Conservation (phyloP, 2,888 invertebrate genomes). For the Caenorhabditis virilis region DNA sequence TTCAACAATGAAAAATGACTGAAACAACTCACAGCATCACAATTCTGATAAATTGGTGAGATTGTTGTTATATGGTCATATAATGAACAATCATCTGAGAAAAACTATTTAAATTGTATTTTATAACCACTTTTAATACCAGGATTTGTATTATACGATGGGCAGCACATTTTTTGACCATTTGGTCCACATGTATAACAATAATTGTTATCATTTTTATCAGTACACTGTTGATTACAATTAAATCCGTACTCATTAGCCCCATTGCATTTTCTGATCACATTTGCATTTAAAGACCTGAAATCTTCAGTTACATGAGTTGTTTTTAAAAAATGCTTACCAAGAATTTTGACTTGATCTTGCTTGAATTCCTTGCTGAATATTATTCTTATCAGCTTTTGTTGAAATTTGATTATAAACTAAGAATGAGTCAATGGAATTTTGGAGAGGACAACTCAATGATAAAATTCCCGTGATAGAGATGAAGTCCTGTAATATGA, state of each 20-base stretch:
- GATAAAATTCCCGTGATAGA: conserved; percentile 16
- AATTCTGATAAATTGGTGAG: conserved; percentile 8
- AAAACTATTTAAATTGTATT: no score
- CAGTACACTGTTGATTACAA: conserved; percentile 32
- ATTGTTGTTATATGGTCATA: conserved; percentile 15
- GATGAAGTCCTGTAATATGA: conserved; percentile 13
- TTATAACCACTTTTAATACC: no score
- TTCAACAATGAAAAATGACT: not conserved
- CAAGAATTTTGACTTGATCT: conserved; percentile 1
- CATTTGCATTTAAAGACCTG: conserved; percentile 13
- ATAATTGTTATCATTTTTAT: conserved; percentile 17
- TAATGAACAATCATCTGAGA: conserved; percentile 25
- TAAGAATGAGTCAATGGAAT: conserved; percentile 19
- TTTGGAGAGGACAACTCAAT: conserved; percentile 11
- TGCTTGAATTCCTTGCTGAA: not conserved
- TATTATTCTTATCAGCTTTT: conserved; percentile 16
- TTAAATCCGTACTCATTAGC: conserved; percentile 33
- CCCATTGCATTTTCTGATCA: conserved; percentile 17
- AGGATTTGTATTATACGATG: no score
- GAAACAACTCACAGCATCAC: conserved; percentile 4
- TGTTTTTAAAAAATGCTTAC: not conserved
- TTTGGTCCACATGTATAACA: conserved; percentile 30
- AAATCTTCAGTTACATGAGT: not conserved
- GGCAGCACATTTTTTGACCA: conserved; percentile 33
- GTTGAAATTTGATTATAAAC: conserved; percentile 9